phyloP scores from a whole-genome alignment of 2,888 invertebrate species.

The Meganola albula region DNA sequence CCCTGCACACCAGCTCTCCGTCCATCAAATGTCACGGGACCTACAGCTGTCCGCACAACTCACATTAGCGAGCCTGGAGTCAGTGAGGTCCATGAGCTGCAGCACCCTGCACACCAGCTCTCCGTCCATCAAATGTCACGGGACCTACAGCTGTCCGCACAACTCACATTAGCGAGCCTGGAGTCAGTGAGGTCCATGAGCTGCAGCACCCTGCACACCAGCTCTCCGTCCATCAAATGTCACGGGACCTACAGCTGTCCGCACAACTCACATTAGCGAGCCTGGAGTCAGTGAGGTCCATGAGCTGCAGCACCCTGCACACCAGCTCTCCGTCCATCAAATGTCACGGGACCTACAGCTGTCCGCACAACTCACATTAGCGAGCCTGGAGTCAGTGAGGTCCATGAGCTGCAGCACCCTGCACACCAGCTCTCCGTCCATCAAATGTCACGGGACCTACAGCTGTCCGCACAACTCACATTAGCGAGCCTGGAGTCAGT shows the following conservation, averaged over 20 bases:
- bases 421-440: conserved; percentile 98
- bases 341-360: too few species aligned
- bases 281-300: conserved; percentile 96
- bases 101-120: conserved; percentile 96
- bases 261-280: conserved; percentile 75
- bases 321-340: conserved; percentile 99
- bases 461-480: too few species aligned
- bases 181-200: conserved; percentile 97
- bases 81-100: conserved; percentile 97
- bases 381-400: conserved; percentile 92
- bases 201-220: conserved; percentile 96
- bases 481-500: conserved; percentile 91
- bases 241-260: too few species aligned
- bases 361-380: too few species aligned
- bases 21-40: too few species aligned
- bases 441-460: too few species aligned
- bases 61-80: conserved; percentile 84
- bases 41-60: too few species aligned
- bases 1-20: conserved; percentile 96
- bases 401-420: conserved; percentile 97
- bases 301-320: conserved; percentile 94
- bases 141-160: too few species aligned
- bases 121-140: conserved; percentile 99
- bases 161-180: conserved; percentile 78
- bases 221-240: conserved; percentile 99